Conservation (phyloP, 2,797 vertebrate genomes). For the Miichthys miiuy region DNA sequence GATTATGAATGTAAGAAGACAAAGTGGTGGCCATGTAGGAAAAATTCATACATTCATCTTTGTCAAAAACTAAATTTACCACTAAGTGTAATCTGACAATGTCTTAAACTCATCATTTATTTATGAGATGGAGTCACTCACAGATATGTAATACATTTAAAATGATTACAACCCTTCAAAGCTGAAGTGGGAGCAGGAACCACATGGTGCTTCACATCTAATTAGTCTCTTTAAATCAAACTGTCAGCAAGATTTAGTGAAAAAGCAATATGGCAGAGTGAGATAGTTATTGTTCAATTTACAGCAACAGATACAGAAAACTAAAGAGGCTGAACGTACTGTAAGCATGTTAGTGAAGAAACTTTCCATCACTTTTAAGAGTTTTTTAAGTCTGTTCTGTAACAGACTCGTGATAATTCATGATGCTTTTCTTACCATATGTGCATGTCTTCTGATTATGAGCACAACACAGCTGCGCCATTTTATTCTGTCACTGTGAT, state of each 20-base stretch:
- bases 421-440: neutral
- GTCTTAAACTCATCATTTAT: neutral
- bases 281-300: neutral
- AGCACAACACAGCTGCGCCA: slow-evolving; percentile 1
- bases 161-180: slow-evolving; percentile 2
- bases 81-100: neutral
- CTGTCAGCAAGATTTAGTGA: neutral
- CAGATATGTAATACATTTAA: neutral
- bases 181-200: neutral
- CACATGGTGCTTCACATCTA: neutral
- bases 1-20: neutral
- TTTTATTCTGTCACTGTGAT: slow-evolving; percentile 13
- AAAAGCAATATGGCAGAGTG: neutral
- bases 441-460: slow-evolving; percentile 8
- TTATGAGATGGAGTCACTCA: neutral
- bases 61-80: too few species aligned
- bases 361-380: neutral
- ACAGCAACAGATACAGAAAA: neutral
- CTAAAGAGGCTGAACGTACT: neutral
- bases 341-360: neutral
- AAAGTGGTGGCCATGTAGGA: neutral
- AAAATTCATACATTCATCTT: neutral
- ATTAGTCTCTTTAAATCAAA: neutral
- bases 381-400: neutral
- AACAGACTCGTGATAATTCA: slow-evolving; percentile 4